Percentiles rank a stretch among this genome's conserved stretches.
These are phyloP conservation scores for Pedionomus torquatus DNA, from an alignment of 2,113 vertebrate species.

Conservation along the genomic window DNA sequence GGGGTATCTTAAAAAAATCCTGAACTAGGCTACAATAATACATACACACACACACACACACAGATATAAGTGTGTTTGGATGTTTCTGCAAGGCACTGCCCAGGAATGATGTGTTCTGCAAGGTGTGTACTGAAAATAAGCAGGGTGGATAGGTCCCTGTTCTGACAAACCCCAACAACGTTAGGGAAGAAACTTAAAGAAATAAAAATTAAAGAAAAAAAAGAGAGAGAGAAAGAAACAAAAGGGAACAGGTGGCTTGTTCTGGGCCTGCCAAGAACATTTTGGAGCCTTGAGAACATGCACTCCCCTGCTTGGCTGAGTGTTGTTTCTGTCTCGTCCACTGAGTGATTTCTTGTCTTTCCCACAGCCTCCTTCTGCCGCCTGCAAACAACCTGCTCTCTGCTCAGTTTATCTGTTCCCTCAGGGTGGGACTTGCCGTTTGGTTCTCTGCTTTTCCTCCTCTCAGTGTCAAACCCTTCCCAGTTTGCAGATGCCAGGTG, in stretches of 20 bases:
- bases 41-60: too few species aligned
- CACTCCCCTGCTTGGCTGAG: not conserved
- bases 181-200: not conserved
- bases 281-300: slow-evolving; percentile 31
- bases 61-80: not conserved
- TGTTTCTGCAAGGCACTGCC: not conserved
- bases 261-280: slow-evolving; percentile 24
- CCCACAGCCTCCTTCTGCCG: not conserved
- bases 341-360: not conserved
- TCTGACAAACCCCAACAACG: not conserved
- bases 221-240: not conserved
- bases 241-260: slow-evolving; percentile 27
- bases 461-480: not conserved
- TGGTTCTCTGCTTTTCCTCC: not conserved
- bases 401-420: not conserved
- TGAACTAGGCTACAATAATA: not conserved
- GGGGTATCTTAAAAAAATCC: not conserved
- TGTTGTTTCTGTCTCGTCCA: not conserved
- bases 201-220: not conserved
- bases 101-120: not conserved
- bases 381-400: not conserved
- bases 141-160: not conserved
- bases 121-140: not conserved
- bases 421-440: not conserved
- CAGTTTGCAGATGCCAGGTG: not conserved